Base-by-base conservation (phyloP, 2,888 invertebrate species). In the Chorisops tibialis region DNA sequence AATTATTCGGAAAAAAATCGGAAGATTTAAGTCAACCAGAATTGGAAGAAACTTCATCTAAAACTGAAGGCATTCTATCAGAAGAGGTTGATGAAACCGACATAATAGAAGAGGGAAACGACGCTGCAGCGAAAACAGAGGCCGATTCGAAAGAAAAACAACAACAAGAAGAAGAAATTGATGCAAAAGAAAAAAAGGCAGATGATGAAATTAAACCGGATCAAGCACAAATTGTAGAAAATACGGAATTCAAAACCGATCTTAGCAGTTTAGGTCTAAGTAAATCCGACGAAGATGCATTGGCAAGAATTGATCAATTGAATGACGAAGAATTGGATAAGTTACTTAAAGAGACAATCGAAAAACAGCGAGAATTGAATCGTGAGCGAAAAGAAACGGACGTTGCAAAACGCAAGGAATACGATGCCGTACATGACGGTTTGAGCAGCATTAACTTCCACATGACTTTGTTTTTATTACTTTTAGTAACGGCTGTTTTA, bases 391-490 rank as follows among this genome's bases (percentile, higher is more conserved):
- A 64, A 68, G 70, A 64, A 61, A 68, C 62, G 60, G 67, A 49
- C 66, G 68, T 64, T 35, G 16, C 59, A 1, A 65, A 67, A 47
- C 66, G 69, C 2, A 64, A 51, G n/a, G 71, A 71, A 64, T 71
- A 69, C 59, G 68, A 71, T 50, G 50, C 66, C 12, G 60, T 70
- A 24, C 65, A 68, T 51, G 68, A 68, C 63, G 69, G 78, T 50
- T 71, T 82, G 16, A 80, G 76, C 65, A 81, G 80, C 68, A 81
- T 91, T 68, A 83, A 89, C 71, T 89, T 90, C 73, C 89, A 91
- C 72, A 82, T 89, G 70, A 83, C 87, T 63, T 73, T 91, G 69
- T 87, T 91, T 69, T 78, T 87, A 56, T 72, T 91, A 68, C 87
- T 89, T 83, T 72, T 84, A 58, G 73, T 85, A 14, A 81, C 86